phyloP scores from a whole-genome alignment of 2,113 vertebrate species.

The Trogon surrucura region DNA sequence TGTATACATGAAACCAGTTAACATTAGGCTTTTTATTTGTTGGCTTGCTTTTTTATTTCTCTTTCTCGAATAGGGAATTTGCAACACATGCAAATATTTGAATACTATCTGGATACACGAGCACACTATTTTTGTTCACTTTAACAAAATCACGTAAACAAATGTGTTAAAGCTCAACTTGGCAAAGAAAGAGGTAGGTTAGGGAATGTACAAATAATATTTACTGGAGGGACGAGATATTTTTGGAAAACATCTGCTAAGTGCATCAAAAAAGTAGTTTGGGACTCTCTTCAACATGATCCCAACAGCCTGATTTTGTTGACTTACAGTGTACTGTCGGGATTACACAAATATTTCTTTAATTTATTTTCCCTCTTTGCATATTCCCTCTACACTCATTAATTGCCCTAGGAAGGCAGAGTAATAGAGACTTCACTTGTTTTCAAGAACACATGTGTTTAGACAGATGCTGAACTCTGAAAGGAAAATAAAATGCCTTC shows the following conservation, averaged over 20 bases:
- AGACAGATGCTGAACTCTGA: constrained; percentile 39
- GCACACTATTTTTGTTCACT: not conserved
- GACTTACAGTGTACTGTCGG: not conserved
- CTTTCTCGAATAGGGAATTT: not conserved
- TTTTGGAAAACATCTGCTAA: constrained; percentile 61
- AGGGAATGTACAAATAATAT: constrained; percentile 53
- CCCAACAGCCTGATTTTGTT: constrained; percentile 55
- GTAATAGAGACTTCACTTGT: constrained; percentile 38
- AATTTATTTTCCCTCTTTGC: constrained; percentile 56
- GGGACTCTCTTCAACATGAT: not conserved
- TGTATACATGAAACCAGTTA: not conserved
- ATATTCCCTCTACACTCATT: constrained; percentile 24
- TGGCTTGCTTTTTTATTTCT: not conserved
- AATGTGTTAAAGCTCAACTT: not conserved
- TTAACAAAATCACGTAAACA: not conserved
- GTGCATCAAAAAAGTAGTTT: constrained; percentile 27
- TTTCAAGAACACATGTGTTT: not conserved
- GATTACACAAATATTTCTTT: constrained; percentile 62
- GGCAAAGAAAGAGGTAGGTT: not conserved
- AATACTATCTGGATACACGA: not conserved
- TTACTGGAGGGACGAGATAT: constrained; percentile 20
- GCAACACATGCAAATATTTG: not conserved
- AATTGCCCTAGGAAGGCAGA: constrained; percentile 21
- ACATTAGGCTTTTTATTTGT: accelerated
- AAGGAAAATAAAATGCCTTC: constrained; percentile 13